phyloP scores from a whole-genome alignment of 2,113 vertebrate species.

The Sterrhoptilus dennistouni region DNA sequence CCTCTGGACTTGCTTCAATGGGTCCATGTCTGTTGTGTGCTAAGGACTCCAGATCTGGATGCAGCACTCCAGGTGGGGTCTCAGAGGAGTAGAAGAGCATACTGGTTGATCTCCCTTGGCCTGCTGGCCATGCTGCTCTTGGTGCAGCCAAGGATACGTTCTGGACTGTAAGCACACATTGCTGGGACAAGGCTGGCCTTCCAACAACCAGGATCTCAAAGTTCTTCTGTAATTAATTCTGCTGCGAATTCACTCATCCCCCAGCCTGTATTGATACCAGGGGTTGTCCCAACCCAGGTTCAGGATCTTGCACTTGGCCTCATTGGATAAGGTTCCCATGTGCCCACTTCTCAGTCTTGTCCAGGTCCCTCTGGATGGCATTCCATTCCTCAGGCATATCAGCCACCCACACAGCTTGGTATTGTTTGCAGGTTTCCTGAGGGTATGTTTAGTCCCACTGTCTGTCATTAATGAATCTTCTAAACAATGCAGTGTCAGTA shows the following conservation, averaged over 20 bases:
- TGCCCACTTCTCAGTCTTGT: background rate
- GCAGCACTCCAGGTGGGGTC: background rate
- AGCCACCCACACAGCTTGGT: background rate
- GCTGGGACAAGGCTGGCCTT: background rate
- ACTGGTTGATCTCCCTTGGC: background rate
- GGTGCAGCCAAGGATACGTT: fast-evolving
- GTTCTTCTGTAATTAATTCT: background rate
- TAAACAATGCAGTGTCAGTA: background rate
- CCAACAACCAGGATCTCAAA: background rate
- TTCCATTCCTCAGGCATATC: background rate
- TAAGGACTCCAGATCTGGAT: background rate
- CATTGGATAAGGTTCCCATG: background rate
- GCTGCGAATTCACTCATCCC: background rate
- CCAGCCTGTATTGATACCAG: background rate
- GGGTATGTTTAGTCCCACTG: background rate
- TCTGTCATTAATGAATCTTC: background rate
- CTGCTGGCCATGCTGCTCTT: background rate
- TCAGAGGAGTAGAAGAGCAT: background rate
- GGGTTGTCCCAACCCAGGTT: background rate
- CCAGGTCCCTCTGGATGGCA: background rate
- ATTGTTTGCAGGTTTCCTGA: background rate
- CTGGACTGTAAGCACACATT: background rate
- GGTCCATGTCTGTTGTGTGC: fast-evolving
- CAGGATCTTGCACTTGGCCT: background rate
- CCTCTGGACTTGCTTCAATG: background rate